phyloP scores from a whole-genome alignment of 2,888 invertebrate genomes.

The Calliphora vomitoria region DNA sequence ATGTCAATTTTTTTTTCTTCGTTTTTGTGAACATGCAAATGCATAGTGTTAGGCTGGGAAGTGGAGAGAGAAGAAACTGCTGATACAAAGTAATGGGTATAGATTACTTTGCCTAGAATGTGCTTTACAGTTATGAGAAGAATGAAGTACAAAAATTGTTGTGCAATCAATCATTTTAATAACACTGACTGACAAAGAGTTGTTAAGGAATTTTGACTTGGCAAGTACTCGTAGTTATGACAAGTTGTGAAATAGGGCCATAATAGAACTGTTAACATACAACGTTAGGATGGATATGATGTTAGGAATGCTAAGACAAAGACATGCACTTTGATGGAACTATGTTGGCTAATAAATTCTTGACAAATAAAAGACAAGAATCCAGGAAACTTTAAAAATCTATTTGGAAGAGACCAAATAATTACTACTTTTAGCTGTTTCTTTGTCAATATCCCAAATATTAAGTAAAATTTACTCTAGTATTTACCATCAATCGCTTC shows the following conservation, averaged over 20 bases:
- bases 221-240: not conserved
- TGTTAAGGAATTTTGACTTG: conserved; percentile 9
- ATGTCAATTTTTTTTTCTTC: conserved; percentile 33
- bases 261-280: not conserved
- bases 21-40: conserved; percentile 21
- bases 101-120: conserved; percentile 47
- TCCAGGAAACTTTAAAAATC: no score
- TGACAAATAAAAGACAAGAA: no score
- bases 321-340: no score
- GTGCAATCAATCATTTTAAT: conserved; percentile 52
- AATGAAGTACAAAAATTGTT: conserved; percentile 38
- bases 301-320: no score
- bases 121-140: conserved; percentile 37
- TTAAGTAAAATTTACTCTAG: no score
- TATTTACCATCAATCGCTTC: no score
- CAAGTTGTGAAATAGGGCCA: not conserved
- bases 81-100: conserved; percentile 48
- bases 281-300: no score
- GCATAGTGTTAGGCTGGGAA: not conserved
- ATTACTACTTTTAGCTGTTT: no score
- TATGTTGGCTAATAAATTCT: no score
- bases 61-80: not conserved
- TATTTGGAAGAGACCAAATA: no score
- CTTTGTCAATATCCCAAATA: no score
- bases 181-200: not conserved